A percentile compares a stretch with the other conserved stretches of the same genome.
These are phyloP conservation scores for Eulithis testata DNA, from an alignment of 2,888 invertebrate species.

Conservation along the genomic window DNA sequence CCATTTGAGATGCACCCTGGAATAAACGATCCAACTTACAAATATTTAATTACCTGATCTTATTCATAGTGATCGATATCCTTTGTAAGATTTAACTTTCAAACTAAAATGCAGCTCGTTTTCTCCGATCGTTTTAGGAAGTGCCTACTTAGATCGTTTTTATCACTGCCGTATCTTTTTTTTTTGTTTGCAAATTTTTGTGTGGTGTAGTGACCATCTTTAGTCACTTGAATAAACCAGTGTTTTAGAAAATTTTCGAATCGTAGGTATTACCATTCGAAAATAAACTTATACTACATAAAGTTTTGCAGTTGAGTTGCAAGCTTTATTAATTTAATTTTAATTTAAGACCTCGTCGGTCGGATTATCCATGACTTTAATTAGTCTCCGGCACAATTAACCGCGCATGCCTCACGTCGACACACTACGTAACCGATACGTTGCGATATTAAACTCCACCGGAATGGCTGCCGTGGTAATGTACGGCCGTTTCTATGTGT, in stretches of 20 bases:
- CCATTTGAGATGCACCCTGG: conserved; percentile 17
- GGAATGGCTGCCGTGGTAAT: conserved; percentile 26
- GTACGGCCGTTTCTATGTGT: conserved; percentile 22
- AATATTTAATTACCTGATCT: conserved; percentile 1
- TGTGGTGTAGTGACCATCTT: too few species aligned
- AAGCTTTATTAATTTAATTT: too few species aligned
- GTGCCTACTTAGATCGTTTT: too few species aligned
- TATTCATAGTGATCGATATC: background rate
- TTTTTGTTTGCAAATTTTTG: too few species aligned
- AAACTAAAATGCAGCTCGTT: background rate
- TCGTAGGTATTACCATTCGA: too few species aligned
- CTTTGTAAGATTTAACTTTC: background rate
- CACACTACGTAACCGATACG: conserved; percentile 42
- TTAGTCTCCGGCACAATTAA: conserved; percentile 56
- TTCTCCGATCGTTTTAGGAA: too few species aligned
- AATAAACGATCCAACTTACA: conserved; percentile 12
- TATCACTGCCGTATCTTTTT: too few species aligned
- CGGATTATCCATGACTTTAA: conserved; percentile 33
- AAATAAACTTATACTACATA: too few species aligned
- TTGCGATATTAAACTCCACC: conserved; percentile 26
- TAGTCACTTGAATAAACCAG: too few species aligned
- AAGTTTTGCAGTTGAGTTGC: too few species aligned
- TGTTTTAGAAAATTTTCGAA: too few species aligned
- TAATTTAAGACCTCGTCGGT: background rate
- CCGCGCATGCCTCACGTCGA: conserved; percentile 46